These are phyloP conservation scores for Troglohyphantes excavatus DNA, from an alignment of 2,888 invertebrate genomes.

Conservation along the genomic window DNA sequence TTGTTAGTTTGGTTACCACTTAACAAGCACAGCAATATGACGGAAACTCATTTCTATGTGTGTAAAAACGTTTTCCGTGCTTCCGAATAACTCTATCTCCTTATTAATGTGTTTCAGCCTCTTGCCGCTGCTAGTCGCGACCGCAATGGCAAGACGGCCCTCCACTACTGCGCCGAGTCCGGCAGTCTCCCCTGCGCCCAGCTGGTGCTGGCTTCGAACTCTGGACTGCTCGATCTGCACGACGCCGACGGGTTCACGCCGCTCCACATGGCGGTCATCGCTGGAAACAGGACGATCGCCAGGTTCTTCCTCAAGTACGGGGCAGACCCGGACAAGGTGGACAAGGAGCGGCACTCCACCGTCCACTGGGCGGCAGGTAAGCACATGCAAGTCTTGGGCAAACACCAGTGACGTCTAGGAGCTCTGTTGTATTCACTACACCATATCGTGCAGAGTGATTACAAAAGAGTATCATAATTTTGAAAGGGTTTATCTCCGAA, in stretches of 20 bases:
- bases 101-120: conserved; percentile 81
- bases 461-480: no score
- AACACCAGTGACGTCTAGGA: no score
- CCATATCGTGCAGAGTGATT: no score
- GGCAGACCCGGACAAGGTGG: conserved; percentile 87
- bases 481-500: no score
- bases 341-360: conserved; percentile 96
- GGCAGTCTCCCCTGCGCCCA: conserved; percentile 87
- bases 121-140: conserved; percentile 88
- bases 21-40: no score
- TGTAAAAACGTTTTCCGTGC: no score
- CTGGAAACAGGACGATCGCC: conserved; percentile 85
- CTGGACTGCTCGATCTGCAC: conserved; percentile 90
- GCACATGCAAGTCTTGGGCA: no score
- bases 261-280: conserved; percentile 96
- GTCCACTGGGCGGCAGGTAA: conserved; percentile 99
- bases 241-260: conserved; percentile 98
- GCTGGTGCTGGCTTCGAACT: conserved; percentile 89
- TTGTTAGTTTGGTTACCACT: no score
- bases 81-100: no score
- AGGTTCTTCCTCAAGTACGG: conserved; percentile 83
- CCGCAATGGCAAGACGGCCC: conserved; percentile 91
- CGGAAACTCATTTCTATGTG: no score
- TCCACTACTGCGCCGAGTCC: conserved; percentile 95
- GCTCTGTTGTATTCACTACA: no score